A percentile compares a stretch with the other conserved stretches of the same genome.
These are phyloP conservation scores for Lemur catta DNA, from an alignment of 2,797 vertebrate genomes.

Conservation along the genomic window DNA sequence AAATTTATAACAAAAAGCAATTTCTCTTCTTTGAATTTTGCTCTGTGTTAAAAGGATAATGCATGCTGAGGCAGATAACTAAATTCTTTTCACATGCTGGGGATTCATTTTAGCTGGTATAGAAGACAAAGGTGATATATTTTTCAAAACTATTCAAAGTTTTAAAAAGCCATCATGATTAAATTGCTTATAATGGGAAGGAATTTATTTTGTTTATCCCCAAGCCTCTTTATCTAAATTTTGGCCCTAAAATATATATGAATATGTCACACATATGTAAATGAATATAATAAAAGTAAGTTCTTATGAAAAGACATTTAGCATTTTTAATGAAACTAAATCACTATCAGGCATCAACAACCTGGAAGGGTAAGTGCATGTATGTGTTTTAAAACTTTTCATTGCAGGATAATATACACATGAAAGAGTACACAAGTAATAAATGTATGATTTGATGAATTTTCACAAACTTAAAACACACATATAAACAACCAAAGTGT, in stretches of 20 bases:
- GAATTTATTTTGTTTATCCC: background rate
- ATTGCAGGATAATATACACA: background rate
- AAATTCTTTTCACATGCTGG: background rate
- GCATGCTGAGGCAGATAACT: background rate
- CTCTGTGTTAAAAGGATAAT: constrained; percentile 28
- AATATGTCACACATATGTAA: background rate
- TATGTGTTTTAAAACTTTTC: background rate
- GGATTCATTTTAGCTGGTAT: constrained; percentile 5
- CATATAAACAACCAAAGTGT: background rate
- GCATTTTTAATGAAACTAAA: constrained; percentile 33
- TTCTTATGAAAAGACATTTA: background rate
- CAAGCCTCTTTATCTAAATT: constrained; percentile 20
- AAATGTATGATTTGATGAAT: background rate
- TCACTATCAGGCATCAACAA: background rate
- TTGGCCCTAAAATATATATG: background rate
- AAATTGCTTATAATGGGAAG: background rate
- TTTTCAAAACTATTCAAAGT: constrained; percentile 38
- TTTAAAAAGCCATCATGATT: background rate
- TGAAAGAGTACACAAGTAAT: background rate
- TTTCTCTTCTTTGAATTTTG: constrained; percentile 47
- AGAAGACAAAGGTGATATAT: constrained; percentile 24
- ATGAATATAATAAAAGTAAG: constrained; percentile 3
- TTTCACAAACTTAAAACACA: background rate
- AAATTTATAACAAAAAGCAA: constrained; percentile 57
- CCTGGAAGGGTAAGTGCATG: background rate